Conservation (phyloP, 2,797 vertebrate species). For the Lutra lutra region DNA sequence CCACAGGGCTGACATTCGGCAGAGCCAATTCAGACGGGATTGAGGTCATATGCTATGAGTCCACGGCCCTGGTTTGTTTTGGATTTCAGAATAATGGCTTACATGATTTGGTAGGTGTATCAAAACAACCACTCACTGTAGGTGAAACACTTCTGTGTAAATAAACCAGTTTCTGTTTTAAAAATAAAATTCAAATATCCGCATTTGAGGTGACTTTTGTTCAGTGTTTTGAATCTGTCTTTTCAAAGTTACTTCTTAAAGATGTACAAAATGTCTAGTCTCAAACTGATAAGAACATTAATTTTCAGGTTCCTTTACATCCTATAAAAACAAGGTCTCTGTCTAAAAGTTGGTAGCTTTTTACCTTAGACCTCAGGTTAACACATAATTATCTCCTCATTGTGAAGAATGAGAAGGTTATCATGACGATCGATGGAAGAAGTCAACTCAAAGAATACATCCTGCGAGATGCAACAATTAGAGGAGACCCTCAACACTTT, state of each 20-base stretch:
- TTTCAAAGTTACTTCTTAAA: conserved; percentile 29
- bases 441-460: not conserved
- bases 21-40: not conserved
- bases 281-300: conserved; percentile 1
- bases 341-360: not conserved
- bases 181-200: conserved; percentile 17
- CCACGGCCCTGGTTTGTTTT: conserved; percentile 24
- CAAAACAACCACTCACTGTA: conserved; percentile 8
- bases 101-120: conserved; percentile 7
- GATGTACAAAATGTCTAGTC: not conserved
- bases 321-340: not conserved
- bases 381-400: not conserved
- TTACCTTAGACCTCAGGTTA: conserved; percentile 2
- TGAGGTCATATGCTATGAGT: not conserved
- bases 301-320: not conserved
- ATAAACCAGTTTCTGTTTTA: not conserved
- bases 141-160: not conserved
- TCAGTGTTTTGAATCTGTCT: not conserved
- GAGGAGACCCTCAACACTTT: not conserved
- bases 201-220: not conserved
- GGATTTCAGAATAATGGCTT: conserved; percentile 42
- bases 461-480: not conserved
- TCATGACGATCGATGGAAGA: not conserved
- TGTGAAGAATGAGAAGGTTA: conserved; percentile 29
- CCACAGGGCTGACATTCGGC: not conserved